Percentiles rank a stretch among this genome's conserved stretches.
Conservation (phyloP, 2,888 invertebrate species). For the Magallana nippona region DNA sequence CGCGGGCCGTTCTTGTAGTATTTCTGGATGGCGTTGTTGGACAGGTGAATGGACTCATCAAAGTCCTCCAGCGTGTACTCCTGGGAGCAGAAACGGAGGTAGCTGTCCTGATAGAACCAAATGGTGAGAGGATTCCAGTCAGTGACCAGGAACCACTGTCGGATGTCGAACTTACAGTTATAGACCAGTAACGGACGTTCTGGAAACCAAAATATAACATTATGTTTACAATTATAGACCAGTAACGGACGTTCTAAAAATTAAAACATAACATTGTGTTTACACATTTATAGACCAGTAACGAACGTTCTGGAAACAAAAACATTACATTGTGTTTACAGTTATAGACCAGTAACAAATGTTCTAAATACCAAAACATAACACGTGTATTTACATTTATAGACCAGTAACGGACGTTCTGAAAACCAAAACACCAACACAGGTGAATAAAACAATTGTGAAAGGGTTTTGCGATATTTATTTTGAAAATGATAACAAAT, state of each 20-base stretch:
- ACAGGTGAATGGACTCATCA: slow-evolving; percentile 92
- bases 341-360: background rate
- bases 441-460: no score
- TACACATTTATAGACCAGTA: slow-evolving; percentile 92
- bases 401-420: slow-evolving; percentile 95
- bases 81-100: slow-evolving; percentile 91
- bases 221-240: background rate
- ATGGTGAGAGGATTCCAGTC: slow-evolving; percentile 93
- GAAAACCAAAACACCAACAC: slow-evolving; percentile 96
- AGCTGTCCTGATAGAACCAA: slow-evolving; percentile 96
- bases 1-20: slow-evolving; percentile 86
- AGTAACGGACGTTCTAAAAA: slow-evolving; percentile 84
- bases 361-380: slow-evolving; percentile 88
- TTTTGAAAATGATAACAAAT: no score
- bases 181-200: slow-evolving; percentile 93
- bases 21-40: slow-evolving; percentile 95
- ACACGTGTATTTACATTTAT: slow-evolving; percentile 88
- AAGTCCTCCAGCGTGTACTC: slow-evolving; percentile 90
- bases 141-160: slow-evolving; percentile 96
- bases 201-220: slow-evolving; percentile 81
- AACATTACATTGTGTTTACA: background rate
- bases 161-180: slow-evolving; percentile 95
- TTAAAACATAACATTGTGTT: slow-evolving; percentile 86
- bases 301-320: slow-evolving; percentile 88
- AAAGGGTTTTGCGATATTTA: no score